Base-by-base conservation (phyloP, 2,888 invertebrate species). In the Leucoma salicis region DNA sequence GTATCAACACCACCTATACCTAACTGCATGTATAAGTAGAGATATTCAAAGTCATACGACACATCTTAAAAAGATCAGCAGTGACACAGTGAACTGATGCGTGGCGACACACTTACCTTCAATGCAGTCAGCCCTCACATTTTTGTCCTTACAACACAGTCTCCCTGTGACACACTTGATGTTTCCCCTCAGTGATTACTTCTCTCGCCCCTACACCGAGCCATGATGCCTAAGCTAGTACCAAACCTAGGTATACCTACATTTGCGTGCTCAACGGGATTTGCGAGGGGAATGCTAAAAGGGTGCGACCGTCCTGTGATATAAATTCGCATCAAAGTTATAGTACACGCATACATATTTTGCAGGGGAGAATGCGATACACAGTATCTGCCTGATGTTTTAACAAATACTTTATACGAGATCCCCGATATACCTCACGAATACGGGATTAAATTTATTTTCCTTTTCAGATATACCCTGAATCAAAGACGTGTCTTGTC, bases 51-150 rank as follows among this genome's bases (percentile, higher is more conserved):
- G 21, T 39, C 54, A 42, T 39, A 51, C 57, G 57, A 56, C 57
- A 66, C 57, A 63, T 78, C 72, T 74, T 76, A 66, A 74, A 81
- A 82, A 85, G 78, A 86, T 83, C 82, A 84, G 71, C 78, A 78
- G 74, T 89, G 88, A 88, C 88, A 89, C 83, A 88, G 86, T 89
- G 88, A 88, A 87, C 88, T 79, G 84, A 80, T 69, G 80, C 80
- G 68, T 76, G 61, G 54, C 82, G 87, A 74, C 88, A 87, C 85
- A 86, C 82, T 87, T 83, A 85, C 82, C 83, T 78, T 79, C 70
- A 75, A 72, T 78, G 78, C 74, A 70, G 70, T 70, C 71, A 72
- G 69, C 82, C 83, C 82, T 78, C 72, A 72, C 77, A 82, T 84
- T 87, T 89, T 86, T 87, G 81, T 83, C 81, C 85, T 82, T 81